Conservation (phyloP, 2,797 vertebrate genomes). For the Benthosema pterotum region DNA sequence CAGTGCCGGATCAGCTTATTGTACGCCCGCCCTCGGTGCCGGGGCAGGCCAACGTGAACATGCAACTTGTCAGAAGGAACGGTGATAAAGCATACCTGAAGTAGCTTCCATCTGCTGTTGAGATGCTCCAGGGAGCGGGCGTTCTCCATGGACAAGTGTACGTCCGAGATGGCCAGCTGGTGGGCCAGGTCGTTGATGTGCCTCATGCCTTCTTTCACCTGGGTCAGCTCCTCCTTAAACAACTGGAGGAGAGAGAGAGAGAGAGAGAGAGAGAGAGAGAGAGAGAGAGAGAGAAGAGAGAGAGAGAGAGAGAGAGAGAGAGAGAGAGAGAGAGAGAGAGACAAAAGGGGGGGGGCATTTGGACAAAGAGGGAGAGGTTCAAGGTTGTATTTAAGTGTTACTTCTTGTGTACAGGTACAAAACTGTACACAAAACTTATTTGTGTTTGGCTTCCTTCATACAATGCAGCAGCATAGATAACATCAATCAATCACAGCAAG, state of each 20-base stretch:
- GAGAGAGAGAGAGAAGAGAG: constrained; percentile 9
- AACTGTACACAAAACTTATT: no score
- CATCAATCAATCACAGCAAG: no score
- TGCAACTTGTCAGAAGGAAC: constrained; percentile 1
- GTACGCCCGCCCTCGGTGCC: no score
- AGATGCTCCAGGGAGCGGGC: constrained; percentile 92
- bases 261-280: constrained; percentile 14
- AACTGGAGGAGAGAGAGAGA: constrained; percentile 73
- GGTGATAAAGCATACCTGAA: constrained; percentile 83
- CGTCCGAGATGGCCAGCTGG: constrained; percentile 95
- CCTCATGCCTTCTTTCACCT: constrained; percentile 94
- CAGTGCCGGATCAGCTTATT: no score
- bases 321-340: not conserved
- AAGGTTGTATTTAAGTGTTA: no score
- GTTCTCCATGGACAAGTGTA: constrained; percentile 96
- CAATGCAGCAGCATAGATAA: no score
- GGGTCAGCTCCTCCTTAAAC: constrained; percentile 93
- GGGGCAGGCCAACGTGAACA: no score
- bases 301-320: no score
- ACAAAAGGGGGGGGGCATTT: not conserved
- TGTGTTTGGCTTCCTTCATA: no score
- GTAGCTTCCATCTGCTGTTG: constrained; percentile 93
- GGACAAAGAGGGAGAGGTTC: not conserved
- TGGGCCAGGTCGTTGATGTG: constrained; percentile 94
- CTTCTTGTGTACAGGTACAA: no score